These are phyloP conservation scores for Montipora capricornis DNA, from an alignment of 64 coral and sea anemone species.

Conservation along the genomic window DNA sequence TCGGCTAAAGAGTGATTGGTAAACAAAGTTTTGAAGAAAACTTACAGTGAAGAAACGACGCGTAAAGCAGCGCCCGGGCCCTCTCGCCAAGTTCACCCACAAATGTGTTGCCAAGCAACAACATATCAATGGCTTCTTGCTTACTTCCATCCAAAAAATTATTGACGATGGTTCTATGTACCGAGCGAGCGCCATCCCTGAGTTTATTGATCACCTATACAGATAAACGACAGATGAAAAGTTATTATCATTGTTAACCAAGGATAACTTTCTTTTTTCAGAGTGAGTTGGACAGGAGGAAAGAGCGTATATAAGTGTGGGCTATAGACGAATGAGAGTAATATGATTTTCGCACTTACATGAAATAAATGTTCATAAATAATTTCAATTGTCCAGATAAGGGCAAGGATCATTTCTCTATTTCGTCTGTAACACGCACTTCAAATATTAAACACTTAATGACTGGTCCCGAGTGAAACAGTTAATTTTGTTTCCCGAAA, in stretches of 20 bases:
- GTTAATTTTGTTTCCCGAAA: no score
- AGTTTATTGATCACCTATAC: constrained; percentile 92
- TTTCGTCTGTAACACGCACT: no score
- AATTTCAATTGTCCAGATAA: no score
- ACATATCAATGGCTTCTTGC: constrained; percentile 98
- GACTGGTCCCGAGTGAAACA: no score
- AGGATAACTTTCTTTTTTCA: not conserved
- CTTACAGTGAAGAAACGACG: constrained; percentile 96
- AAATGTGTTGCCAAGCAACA: constrained; percentile 98
- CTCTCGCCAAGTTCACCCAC: constrained; percentile 94
- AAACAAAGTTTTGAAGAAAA: not conserved
- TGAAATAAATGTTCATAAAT: no score
- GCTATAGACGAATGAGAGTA: not conserved
- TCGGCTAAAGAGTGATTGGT: no score
- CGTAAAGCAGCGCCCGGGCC: constrained; percentile 81
- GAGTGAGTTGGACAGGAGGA: no score
- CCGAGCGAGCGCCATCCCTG: constrained; percentile 93
- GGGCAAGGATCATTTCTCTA: no score
- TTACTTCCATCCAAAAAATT: constrained; percentile 99
- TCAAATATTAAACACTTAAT: no score
- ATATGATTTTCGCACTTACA: no score
- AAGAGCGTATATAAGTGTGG: not conserved
- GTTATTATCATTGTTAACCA: not conserved
- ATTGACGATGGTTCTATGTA: constrained; percentile 89
- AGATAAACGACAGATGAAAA: no score